Conservation (phyloP, 2,113 vertebrate genomes). For the Physeter macrocephalus region DNA sequence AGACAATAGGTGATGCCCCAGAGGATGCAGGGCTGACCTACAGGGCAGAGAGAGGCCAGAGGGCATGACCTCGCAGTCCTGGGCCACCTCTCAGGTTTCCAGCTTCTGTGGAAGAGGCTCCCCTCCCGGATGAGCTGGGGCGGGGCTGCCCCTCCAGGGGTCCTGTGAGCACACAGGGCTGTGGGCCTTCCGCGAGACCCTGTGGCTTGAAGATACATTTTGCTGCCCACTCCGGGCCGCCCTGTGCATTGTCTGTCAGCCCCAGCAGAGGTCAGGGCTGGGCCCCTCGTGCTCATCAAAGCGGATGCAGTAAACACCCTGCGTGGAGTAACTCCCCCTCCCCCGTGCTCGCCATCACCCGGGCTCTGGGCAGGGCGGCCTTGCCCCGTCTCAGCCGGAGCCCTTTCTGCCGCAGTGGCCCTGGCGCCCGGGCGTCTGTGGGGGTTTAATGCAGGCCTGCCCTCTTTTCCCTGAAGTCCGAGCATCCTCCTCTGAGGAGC, state of each 20-base stretch:
- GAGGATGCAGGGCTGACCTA: neutral
- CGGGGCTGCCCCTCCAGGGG: neutral
- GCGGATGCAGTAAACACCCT: fast-evolving
- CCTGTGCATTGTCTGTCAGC: neutral
- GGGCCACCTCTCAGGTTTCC: neutral
- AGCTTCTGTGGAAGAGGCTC: neutral
- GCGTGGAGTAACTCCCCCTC: fast-evolving
- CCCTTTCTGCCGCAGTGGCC: neutral
- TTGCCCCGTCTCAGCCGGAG: neutral
- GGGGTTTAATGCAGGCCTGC: no score
- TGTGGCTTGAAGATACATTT: neutral
- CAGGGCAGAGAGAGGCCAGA: neutral
- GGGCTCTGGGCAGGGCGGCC: neutral
- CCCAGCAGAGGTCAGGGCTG: neutral
- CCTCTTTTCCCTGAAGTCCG: neutral
- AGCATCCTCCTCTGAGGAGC: neutral
- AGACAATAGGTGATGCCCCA: neutral
- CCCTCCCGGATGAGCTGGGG: neutral
- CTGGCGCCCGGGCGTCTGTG: neutral
- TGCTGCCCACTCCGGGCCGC: neutral
- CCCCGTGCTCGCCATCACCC: neutral
- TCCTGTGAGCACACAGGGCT: fast-evolving
- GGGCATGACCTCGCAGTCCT: neutral
- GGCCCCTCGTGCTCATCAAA: neutral
- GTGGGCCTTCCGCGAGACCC: neutral